Conservation (phyloP, 2,797 vertebrate genomes). For the Ctenopoma kingsleyae region DNA sequence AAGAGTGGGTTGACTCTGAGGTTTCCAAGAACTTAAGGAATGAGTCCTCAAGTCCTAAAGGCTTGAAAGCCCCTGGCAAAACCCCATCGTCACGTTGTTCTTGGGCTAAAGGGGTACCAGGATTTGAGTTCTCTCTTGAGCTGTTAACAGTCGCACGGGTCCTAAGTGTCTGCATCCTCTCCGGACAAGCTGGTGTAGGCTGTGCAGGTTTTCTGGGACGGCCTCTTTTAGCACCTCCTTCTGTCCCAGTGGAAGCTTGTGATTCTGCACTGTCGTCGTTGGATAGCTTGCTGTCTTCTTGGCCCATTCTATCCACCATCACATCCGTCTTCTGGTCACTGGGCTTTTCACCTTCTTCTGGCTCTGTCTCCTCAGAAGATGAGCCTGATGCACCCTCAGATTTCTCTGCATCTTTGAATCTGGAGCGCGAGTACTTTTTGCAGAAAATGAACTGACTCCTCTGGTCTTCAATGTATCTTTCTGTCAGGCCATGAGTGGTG, state of each 20-base stretch:
- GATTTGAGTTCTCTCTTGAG: constrained; percentile 88
- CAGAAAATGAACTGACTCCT: constrained; percentile 95
- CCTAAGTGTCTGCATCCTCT: constrained; percentile 81
- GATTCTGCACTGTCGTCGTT: constrained; percentile 74
- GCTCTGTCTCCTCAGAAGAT: constrained; percentile 73
- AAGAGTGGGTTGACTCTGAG: constrained; percentile 90
- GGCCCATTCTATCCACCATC: constrained; percentile 55
- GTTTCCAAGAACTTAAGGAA: constrained; percentile 96
- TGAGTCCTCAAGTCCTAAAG: constrained; percentile 93
- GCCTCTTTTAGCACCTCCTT: constrained; percentile 78
- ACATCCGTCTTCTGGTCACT: constrained; percentile 67
- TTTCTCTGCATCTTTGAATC: constrained; percentile 83
- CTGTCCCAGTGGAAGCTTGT: constrained; percentile 71
- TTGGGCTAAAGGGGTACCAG: constrained; percentile 79
- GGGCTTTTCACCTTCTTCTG: constrained; percentile 60
- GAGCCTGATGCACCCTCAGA: constrained; percentile 74
- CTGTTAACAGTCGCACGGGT: constrained; percentile 77
- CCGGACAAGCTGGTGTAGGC: constrained; percentile 76
- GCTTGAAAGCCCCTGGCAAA: constrained; percentile 91
- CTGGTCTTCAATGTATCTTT: constrained; percentile 93
- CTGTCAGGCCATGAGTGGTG: constrained; percentile 94
- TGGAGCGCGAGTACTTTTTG: constrained; percentile 86
- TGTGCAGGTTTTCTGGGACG: constrained; percentile 83
- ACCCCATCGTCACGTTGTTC: constrained; percentile 87
- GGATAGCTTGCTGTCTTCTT: constrained; percentile 75